A percentile compares a stretch with the other conserved stretches of the same genome.
phyloP scores from a whole-genome alignment of 1,140 invertebrate species.

The Carposina sasakii region DNA sequence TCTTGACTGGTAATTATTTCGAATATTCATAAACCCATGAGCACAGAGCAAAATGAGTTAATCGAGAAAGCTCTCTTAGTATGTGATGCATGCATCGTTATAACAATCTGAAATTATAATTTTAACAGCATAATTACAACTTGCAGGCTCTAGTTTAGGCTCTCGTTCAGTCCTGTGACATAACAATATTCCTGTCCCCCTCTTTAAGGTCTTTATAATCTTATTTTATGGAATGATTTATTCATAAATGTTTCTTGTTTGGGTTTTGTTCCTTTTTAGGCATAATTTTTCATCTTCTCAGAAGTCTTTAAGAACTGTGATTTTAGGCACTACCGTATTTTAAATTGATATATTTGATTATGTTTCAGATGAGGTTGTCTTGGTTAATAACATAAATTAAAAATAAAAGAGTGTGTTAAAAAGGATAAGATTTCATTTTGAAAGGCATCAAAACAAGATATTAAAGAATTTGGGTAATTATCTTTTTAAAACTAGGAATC shows the following conservation, averaged over 20 bases:
- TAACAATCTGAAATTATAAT: constrained; percentile 41
- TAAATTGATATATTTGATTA: too few relatives aligned
- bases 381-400: too few relatives aligned
- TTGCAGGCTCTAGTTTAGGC: constrained; percentile 18
- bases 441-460: too few relatives aligned
- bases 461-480: too few relatives aligned
- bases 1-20: too few relatives aligned
- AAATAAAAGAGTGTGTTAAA: too few relatives aligned
- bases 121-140: constrained; percentile 50
- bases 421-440: too few relatives aligned
- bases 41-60: constrained; percentile 30
- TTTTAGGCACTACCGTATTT: constrained; percentile 28
- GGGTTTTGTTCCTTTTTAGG: constrained; percentile 19
- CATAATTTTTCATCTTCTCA: constrained; percentile 17
- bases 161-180: constrained; percentile 17
- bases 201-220: constrained; percentile 20
- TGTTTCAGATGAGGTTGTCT: too few relatives aligned
- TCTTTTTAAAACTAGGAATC: too few relatives aligned
- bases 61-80: constrained; percentile 17
- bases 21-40: too few relatives aligned
- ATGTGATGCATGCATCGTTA: constrained; percentile 36
- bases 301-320: constrained; percentile 29
- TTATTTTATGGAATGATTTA: constrained; percentile 31
- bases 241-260: constrained; percentile 31
- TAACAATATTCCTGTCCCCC: constrained; percentile 10